Base-by-base conservation (phyloP, 2,797 vertebrate species). In the Amphiprion clarkii region DNA sequence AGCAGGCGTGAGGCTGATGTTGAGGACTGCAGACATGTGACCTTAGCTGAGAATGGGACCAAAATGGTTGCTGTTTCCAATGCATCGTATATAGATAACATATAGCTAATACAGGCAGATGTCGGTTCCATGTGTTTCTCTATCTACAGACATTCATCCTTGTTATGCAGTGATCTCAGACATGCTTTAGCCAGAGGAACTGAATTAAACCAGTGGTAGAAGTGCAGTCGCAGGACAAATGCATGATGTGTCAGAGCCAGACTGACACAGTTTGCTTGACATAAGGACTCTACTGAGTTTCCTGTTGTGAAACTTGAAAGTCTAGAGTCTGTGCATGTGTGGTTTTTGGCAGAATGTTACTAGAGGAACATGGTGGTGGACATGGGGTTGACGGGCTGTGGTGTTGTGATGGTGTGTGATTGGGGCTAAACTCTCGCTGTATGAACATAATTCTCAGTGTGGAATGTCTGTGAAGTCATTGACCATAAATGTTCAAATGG, bases 41-140 rank as follows among this genome's bases (percentile, higher is more conserved):
- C 78, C 66, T 73, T n/a, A 68, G 54, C 62, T 70, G 57, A 72
- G 44, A 48, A 23, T 55, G 55, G 46, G 79, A 82, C 60, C 76
- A 85, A 89, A 85, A 89, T 90, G 86, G 85, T 79, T 76, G 81
- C 81, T 83, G 55, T 39, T 71, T 58, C 21, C 52, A 57, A 19
- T 75, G 31, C 44, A 29, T 70, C 27, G 5, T 23, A 39, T 36
- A n/a, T 1, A 9, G 25, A 12, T 21, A 31, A 13, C 19, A 23
- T 56, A 40, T 9, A 39, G 29, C 13, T 49, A 33, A 62, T 9
- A 14, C 17, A 57, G 1, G 1, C 27, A 63, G 3, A 31, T 67
- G 16, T 69, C 23, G 56, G 42, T 31, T 3, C 17, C 10, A 19
- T 13, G 11, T 29, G 3, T 57, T 6, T 56, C 17, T 68, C 14